phyloP scores from a whole-genome alignment of 2,113 vertebrate genomes.

The Narcine bancroftii region DNA sequence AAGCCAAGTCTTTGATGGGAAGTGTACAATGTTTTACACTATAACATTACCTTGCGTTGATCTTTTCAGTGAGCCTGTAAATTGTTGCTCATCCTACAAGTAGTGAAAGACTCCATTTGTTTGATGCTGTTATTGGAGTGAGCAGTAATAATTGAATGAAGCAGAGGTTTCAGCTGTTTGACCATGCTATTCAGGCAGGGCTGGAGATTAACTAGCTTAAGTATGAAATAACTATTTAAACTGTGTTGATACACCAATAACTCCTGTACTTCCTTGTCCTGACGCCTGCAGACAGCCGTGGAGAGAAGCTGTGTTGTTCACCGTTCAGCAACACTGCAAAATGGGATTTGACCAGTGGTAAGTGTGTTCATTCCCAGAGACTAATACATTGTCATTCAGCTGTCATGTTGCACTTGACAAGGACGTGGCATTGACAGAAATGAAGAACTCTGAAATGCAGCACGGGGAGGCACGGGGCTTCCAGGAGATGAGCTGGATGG shows the following conservation, averaged over 20 bases:
- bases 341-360: neutral
- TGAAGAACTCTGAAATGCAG: neutral
- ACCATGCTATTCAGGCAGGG: neutral
- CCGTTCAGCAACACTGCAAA: too few relatives aligned
- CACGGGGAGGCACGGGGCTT: neutral
- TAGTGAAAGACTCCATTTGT: neutral
- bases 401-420: neutral
- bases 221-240: neutral
- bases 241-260: neutral
- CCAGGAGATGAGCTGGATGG: neutral
- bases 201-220: neutral
- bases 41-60: neutral
- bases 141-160: neutral
- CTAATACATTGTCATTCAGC: neutral
- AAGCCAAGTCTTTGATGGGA: neutral
- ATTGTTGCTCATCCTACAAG: neutral
- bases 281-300: too few relatives aligned
- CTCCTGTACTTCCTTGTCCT: neutral
- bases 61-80: neutral
- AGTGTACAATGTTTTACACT: neutral
- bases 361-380: neutral
- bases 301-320: neutral
- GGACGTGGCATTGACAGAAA: neutral
- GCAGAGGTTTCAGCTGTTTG: neutral
- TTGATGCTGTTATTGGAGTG: neutral